Percentiles rank a stretch among this genome's conserved stretches.
phyloP scores from a whole-genome alignment of 2,113 vertebrate genomes.

The Lepidothrix coronata region DNA sequence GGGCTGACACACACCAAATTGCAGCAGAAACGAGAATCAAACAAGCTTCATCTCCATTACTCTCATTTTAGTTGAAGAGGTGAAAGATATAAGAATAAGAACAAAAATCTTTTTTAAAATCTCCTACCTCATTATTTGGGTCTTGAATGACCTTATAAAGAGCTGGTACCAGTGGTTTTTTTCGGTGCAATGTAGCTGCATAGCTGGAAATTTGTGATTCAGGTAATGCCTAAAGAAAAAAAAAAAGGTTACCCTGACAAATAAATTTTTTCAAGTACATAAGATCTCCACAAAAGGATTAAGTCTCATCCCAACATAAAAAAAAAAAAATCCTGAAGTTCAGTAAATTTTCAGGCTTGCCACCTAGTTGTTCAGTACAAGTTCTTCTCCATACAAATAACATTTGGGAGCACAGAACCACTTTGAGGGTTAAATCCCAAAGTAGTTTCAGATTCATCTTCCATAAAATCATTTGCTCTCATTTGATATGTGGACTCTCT shows the following conservation, averaged over 20 bases:
- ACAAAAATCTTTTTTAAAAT: not conserved
- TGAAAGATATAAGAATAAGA: not conserved
- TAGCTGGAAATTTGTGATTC: constrained; percentile 91
- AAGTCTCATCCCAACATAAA: not conserved
- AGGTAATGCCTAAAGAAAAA: constrained; percentile 83
- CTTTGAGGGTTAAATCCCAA: not conserved
- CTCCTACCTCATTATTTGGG: constrained; percentile 89
- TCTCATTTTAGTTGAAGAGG: not conserved
- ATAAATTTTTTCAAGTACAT: not conserved
- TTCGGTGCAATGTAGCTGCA: constrained; percentile 90
- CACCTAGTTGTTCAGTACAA: not conserved
- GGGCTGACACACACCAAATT: not conserved
- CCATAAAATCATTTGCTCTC: not conserved
- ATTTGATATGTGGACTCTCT: not conserved
- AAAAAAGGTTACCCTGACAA: not conserved
- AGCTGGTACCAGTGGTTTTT: constrained; percentile 89
- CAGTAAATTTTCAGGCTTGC: not conserved
- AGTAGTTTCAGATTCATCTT: not conserved
- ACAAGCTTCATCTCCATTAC: not conserved
- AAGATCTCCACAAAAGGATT: not conserved
- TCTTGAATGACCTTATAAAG: constrained; percentile 97
- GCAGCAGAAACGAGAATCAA: not conserved
- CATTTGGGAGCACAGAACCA: not conserved
- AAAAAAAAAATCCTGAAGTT: not conserved
- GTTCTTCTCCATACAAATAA: not conserved